Percentiles rank a stretch among this genome's conserved stretches.
Conservation (phyloP, 1,140 invertebrate genomes). For the Drosophila arizonae region DNA sequence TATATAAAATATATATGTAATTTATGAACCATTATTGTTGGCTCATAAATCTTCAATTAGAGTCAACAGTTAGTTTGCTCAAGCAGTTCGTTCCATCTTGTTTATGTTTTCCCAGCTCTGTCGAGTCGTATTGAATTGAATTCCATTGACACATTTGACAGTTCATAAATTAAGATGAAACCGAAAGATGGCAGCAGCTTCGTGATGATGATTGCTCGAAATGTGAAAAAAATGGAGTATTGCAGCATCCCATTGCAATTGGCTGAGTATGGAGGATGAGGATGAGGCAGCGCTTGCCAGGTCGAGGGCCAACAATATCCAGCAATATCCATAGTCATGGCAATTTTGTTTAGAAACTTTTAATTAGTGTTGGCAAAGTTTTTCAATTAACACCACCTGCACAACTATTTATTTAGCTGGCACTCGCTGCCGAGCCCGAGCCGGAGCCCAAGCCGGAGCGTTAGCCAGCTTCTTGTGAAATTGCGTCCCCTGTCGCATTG, state of each 20-base stretch:
- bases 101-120: background rate
- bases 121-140: conserved; percentile 33
- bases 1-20: background rate
- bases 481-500: conserved; percentile 7
- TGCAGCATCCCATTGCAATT: conserved; percentile 16
- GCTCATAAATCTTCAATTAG: background rate
- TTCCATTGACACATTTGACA: conserved; percentile 53
- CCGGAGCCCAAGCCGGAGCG: conserved; percentile 13
- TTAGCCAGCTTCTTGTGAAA: conserved; percentile 34
- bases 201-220: conserved; percentile 27
- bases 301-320: background rate
- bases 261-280: background rate
- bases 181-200: background rate
- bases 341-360: conserved; percentile 82
- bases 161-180: conserved; percentile 14
- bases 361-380: conserved; percentile 82
- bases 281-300: background rate
- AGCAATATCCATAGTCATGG: conserved; percentile 59
- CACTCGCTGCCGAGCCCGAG: conserved; percentile 6
- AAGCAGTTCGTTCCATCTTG: background rate
- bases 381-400: conserved; percentile 83
- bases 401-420: conserved; percentile 81
- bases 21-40: background rate
- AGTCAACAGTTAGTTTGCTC: background rate
- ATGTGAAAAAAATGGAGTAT: background rate